Evolutionary conservation across 2,797 vertebrate genomes (phyloP), one percentile per base, ranked within the genome.

Genomic region (Poeciliopsis presidionis): DNA sequence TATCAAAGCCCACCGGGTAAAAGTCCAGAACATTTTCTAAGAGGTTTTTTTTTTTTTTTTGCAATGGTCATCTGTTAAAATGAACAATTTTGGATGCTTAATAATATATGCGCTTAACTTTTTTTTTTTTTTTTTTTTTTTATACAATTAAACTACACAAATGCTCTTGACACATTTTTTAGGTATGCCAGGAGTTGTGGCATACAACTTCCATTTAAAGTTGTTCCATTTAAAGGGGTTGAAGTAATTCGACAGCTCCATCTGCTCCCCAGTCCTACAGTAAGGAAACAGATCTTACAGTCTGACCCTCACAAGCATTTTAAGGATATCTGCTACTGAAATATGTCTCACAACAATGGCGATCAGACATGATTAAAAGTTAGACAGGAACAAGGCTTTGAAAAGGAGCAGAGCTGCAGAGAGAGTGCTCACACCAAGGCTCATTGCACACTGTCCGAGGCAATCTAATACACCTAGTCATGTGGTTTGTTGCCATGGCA

Each of bases 381-480:
- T 88, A 89, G 89, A 92, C 88, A 90, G 91, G 84, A 79, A 90
- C 82, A 89, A 91, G 90, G 89, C 86, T 93, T 93, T 95, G 74
- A 91, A 59, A 85, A 88, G 87, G 80, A 87, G 82, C 86, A 95
- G 93, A 92, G 92, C 81, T 91, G 94, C 94, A 93, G 88, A 91
- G 92, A 91, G 94, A 92, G 95, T 94, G 91, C 95, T 96, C 94
- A 91, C 93, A 93, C 85, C 83, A 93, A 89, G 95, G 93, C 91
- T 97, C 96, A 72, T 90, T 91, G 90, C 96, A 96, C 95, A 92
- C 93, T 91, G 93, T 95, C 92, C 91, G 70, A 94, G 96, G 97
- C 96, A 98, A 98, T 97, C 96, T 97, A 98, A 98, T 97, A 97
- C 96, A 97, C 96, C 96, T 96, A 95, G 97, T 98, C 97, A 98